Evolutionary conservation across 2,888 invertebrate species (phyloP), one percentile per base, ranked within the genome.

Genomic region (Dryadula phaetusa): DNA sequence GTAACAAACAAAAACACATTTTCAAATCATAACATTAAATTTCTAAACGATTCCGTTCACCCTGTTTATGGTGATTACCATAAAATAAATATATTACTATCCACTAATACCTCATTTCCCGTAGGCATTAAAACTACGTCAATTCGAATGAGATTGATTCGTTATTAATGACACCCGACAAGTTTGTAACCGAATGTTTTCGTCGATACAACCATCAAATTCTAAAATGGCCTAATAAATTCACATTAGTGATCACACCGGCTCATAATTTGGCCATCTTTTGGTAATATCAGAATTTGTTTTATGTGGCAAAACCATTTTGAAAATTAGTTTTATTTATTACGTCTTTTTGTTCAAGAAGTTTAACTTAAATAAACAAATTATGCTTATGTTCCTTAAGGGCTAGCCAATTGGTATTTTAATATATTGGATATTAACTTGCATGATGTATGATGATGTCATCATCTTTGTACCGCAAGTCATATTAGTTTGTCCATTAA

Each of bases 101-200:
- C 76, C 76, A 78, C 81, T 81, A 60, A 67, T 74, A 71, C 67
- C 58, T 63, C 61, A 52, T 64, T 72, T 74, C 77, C 80, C 80
- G 62, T 42, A 81, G 74, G 85, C 77, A 82, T 82, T 80, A 76
- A 78, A 81, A 81, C 82, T 83, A 79, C 81, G 75, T 37, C 58
- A 62, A 65, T 67, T 65, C 54, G 52, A 62, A 44, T 52, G 64
- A 63, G 69, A 90, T 88, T 90, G 90, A 91, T 92, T 86, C 77
- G 80, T 84, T 83, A 82, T 82, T 90, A 88, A 92, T 91, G 84
- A 85, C 79, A 81, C 77, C 79, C 74, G 71, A 75, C 77, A 90
- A 89, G 84, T 90, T 90, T 84, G 80, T 77, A 74, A 74, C 75
- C 74, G 73, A 73, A 88, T 84, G 80, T 79, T 87, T 87, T 85